Evolutionary conservation across 2,113 vertebrate species (phyloP), one percentile per base, ranked within the genome.

Genomic region (Microtus montanus): DNA sequence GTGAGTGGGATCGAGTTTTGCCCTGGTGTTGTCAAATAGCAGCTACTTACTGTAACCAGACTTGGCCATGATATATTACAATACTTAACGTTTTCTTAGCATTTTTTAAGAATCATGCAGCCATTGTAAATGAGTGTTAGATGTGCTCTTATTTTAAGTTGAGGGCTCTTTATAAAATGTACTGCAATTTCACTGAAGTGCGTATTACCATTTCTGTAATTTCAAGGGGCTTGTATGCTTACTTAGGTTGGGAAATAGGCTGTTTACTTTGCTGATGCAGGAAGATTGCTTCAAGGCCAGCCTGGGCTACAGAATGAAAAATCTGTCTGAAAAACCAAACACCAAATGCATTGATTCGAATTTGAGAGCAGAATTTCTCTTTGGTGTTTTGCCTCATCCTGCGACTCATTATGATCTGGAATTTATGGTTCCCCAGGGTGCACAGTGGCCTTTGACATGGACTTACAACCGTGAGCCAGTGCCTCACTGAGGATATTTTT

Each of bases 41-140:
- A 94, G 82, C 89, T 89, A 88, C 92, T 96, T 89, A 88, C 92
- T 96, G 92, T 82, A 38, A 93, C 15, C 52, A 54, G 49, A 58
- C 9, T 58, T 80, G 19, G 49, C 15, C 28, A 58, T 80, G 14
- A 30, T 33, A 2, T 49, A 30, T 78, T 73, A 73, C 38, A 73
- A 10, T 47, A 77, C 5, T 47, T 49, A 49, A 49, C 3, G 3
- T 17, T 77, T 47, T 77, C 74, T 77, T 77, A 77, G 13, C 74
- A 47, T 77, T 77, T 75, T 47, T 47, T 1, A 41, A 41, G 41
- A 77, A 30, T 47, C 15, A 79, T 74, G 30, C 30, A 79, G 77
- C 33, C 49, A 22, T 80, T 33, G 49, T 75, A 75, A 28, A 44
- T 11, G 14, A 93, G 47, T 33, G 52, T 86, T 75, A 61, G 88